phyloP scores from a whole-genome alignment of 2,113 vertebrate genomes.

The Uropsilus gracilis region DNA sequence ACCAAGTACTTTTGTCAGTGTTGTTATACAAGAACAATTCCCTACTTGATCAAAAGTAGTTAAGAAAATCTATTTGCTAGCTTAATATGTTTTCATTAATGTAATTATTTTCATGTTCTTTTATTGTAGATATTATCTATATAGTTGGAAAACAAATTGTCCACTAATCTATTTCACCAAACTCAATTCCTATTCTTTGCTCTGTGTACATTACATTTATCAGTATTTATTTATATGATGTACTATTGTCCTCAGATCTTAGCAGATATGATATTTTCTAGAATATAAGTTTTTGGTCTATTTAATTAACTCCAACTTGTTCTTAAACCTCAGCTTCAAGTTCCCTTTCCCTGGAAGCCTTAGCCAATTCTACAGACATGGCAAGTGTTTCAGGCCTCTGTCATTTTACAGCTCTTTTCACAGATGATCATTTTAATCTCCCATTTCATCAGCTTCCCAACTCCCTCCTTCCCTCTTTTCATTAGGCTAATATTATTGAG shows the following conservation, averaged over 20 bases:
- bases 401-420: not conserved
- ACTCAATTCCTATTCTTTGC: not conserved
- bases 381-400: too few species aligned
- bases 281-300: not conserved
- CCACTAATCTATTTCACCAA: not conserved
- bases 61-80: not conserved
- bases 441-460: not conserved
- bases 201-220: not conserved
- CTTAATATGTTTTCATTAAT: not conserved
- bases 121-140: not conserved
- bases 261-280: not conserved
- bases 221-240: not conserved
- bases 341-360: not conserved
- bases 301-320: not conserved
- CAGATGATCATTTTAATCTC: not conserved
- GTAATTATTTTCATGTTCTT: not conserved
- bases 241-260: not conserved
- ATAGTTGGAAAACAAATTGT: not conserved
- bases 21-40: not conserved
- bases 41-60: not conserved
- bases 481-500: not conserved
- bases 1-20: not conserved
- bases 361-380: not conserved
- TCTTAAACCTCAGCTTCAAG: not conserved
- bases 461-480: not conserved